Conservation (phyloP, 2,797 vertebrate genomes). For the Neosilurus hyrtlii region DNA sequence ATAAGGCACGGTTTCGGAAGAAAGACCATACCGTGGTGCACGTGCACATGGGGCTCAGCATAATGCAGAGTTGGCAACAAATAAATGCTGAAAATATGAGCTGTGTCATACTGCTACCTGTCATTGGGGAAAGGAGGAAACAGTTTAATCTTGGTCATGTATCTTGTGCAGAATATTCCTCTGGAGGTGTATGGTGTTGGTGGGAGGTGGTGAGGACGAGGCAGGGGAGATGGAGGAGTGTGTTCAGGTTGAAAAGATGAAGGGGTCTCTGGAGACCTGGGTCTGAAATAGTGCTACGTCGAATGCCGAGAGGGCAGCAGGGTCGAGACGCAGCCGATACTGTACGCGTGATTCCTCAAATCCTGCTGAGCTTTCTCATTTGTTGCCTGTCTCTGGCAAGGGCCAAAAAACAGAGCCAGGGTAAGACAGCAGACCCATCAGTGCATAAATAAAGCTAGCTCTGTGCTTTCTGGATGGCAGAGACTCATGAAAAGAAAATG, state of each 20-base stretch:
- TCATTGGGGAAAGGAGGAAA: conserved; percentile 32
- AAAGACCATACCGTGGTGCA: background rate
- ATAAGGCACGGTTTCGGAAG: background rate
- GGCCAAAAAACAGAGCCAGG: conserved; percentile 29
- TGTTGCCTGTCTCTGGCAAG: conserved; percentile 46
- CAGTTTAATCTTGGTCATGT: conserved; percentile 37
- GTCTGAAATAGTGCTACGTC: conserved; percentile 45
- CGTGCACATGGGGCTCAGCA: conserved; percentile 25
- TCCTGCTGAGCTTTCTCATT: conserved; percentile 51
- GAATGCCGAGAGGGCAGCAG: conserved; percentile 30
- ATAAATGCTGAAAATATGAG: conserved; percentile 42
- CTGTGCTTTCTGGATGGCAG: conserved; percentile 20
- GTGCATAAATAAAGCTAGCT: conserved; percentile 44
- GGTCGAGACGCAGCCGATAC: conserved; percentile 49
- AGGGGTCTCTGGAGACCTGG: conserved; percentile 48
- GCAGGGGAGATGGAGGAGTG: conserved; percentile 33
- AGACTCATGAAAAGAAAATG: background rate
- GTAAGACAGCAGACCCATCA: conserved; percentile 23
- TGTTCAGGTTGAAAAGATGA: conserved; percentile 36
- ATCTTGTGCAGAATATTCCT: conserved; percentile 34
- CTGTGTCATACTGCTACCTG: conserved; percentile 52
- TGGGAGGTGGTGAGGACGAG: conserved; percentile 1
- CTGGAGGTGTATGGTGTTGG: background rate
- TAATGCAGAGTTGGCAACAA: conserved; percentile 48
- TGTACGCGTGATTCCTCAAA: conserved; percentile 36